Evolutionary conservation across 1,140 invertebrate genomes (phyloP).

Genomic region (Diabrotica undecimpunctata): DNA sequence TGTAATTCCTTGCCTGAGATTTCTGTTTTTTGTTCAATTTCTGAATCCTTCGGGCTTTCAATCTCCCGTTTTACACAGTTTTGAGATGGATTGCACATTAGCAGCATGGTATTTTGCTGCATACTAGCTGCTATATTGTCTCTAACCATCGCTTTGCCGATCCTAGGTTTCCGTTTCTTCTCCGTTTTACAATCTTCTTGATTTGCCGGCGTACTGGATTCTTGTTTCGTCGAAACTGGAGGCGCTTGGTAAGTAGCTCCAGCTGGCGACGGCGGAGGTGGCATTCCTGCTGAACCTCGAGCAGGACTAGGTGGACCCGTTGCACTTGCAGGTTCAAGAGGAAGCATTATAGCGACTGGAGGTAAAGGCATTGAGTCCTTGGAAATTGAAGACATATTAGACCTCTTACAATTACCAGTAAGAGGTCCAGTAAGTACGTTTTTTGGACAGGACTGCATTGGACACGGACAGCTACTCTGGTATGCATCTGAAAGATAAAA

Average conservation of each 20-base stretch:
- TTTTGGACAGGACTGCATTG: constrained; percentile 90
- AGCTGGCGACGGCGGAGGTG: constrained; percentile 50
- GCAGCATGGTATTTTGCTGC: constrained; percentile 43
- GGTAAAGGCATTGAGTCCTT: constrained; percentile 45
- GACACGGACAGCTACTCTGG: constrained; percentile 75
- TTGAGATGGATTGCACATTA: constrained; percentile 45
- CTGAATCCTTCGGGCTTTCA: constrained; percentile 46
- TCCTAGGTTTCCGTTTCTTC: constrained; percentile 55
- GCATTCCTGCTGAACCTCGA: constrained; percentile 58
- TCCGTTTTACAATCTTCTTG: constrained; percentile 32
- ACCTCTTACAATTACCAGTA: constrained; percentile 81
- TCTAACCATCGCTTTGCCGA: constrained; percentile 65
- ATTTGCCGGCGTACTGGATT: constrained; percentile 27
- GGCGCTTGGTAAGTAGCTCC: constrained; percentile 40
- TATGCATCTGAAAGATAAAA: constrained; percentile 51
- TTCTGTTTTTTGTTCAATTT: constrained; percentile 28
- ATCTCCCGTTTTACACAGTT: constrained; percentile 44
- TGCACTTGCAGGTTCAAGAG: constrained; percentile 58
- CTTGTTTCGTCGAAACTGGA: constrained; percentile 40
- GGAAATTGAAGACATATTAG: constrained; percentile 47
- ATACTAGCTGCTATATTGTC: constrained; percentile 50
- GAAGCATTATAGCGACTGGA: constrained; percentile 60
- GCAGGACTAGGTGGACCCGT: constrained; percentile 65
- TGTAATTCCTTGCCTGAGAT: constrained; percentile 3
- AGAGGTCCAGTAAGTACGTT: constrained; percentile 94